Percentiles rank a stretch among this genome's conserved stretches.
Conservation (phyloP, 2,797 vertebrate species). For the Paramormyrops hopkinsi region DNA sequence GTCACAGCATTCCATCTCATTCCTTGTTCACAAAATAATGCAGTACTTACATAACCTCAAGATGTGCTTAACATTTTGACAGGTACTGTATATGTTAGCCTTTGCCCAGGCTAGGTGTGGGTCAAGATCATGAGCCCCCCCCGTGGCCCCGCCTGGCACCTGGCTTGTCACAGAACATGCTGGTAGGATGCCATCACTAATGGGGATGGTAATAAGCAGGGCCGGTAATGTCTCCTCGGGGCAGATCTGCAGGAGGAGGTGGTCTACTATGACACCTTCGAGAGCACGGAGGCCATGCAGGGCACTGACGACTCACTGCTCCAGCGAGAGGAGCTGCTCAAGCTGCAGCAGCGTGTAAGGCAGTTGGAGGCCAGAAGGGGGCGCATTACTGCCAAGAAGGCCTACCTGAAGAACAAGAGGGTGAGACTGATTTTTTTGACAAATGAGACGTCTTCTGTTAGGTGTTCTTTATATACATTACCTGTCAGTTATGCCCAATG, state of each 20-base stretch:
- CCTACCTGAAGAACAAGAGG: conserved; percentile 99
- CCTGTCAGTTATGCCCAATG: background rate
- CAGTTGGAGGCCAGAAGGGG: conserved; percentile 90
- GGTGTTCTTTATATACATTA: background rate
- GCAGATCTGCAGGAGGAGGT: conserved; percentile 93
- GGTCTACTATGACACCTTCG: conserved; percentile 91
- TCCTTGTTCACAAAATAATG: background rate
- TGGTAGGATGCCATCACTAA: background rate
- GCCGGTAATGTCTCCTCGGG: background rate
- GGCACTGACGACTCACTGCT: conserved; percentile 68
- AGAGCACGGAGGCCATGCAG: conserved; percentile 94
- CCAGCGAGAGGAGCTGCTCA: conserved; percentile 73
- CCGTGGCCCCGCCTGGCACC: background rate
- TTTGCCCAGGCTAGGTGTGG: background rate
- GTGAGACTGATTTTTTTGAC: conserved; percentile 44
- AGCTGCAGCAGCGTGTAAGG: conserved; percentile 82
- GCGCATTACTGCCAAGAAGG: conserved; percentile 92
- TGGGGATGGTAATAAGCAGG: background rate
- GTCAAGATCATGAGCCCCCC: background rate
- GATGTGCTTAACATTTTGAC: background rate
- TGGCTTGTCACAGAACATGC: background rate
- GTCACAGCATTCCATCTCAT: background rate
- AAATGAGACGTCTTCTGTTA: background rate
- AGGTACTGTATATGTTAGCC: background rate
- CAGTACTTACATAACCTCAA: background rate